Evolutionary conservation across 2,888 invertebrate species (phyloP).

Genomic region (Apamea anceps): DNA sequence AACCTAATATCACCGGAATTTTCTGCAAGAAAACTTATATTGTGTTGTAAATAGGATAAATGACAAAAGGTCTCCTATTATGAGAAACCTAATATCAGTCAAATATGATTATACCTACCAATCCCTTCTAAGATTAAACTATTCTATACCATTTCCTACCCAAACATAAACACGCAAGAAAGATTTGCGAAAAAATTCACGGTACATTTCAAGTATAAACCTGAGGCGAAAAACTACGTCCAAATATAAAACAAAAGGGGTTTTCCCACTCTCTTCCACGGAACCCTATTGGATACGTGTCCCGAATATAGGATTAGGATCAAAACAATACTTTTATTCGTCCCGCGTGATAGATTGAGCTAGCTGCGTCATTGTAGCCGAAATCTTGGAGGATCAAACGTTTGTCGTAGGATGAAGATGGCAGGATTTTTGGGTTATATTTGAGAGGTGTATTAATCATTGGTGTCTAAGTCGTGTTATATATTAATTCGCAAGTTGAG

Average conservation of each 20-base stretch:
- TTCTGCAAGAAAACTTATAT: neutral
- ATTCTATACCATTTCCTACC: neutral
- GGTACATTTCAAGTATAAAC: conserved; percentile 4
- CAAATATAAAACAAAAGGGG: conserved; percentile 44
- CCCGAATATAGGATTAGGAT: conserved; percentile 30
- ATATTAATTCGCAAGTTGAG: neutral
- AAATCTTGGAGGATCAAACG: conserved; percentile 6
- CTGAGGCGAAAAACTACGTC: conserved; percentile 18
- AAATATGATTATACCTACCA: neutral
- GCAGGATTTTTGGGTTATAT: neutral
- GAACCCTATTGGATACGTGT: conserved; percentile 53
- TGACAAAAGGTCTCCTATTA: neutral
- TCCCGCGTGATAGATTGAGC: conserved; percentile 27
- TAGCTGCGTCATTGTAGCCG: conserved; percentile 1
- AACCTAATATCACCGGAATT: neutral
- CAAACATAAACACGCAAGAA: conserved; percentile 20
- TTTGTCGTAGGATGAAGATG: conserved; percentile 27
- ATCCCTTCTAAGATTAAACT: neutral
- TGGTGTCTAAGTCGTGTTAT: neutral
- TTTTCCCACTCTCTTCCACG: conserved; percentile 1
- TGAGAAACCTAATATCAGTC: neutral
- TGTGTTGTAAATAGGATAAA: neutral
- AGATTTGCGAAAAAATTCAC: conserved; percentile 22
- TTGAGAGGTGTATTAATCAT: neutral
- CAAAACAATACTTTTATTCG: conserved; percentile 57